A percentile compares a stretch with the other conserved stretches of the same genome.
Conservation (phyloP, 1,140 invertebrate species). For the Heliothis subflexa region DNA sequence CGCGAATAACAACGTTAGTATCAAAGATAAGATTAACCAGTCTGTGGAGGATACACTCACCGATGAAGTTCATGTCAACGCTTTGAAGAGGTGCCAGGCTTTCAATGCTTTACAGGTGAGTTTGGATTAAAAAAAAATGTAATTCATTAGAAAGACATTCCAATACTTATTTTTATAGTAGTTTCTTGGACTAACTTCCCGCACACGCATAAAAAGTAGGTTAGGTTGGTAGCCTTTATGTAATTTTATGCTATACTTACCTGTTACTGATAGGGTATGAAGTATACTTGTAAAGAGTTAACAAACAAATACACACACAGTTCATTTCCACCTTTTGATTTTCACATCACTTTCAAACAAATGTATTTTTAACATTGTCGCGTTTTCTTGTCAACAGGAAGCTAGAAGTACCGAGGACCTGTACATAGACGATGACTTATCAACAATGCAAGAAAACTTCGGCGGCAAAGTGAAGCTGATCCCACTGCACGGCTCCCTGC, state of each 20-base stretch:
- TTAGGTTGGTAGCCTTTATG: not conserved
- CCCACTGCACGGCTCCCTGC: constrained; percentile 78
- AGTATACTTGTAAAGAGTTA: no score
- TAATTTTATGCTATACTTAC: not conserved
- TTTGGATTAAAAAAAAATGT: not conserved
- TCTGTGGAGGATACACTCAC: constrained; percentile 67
- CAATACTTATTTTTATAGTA: not conserved
- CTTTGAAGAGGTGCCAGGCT: constrained; percentile 83
- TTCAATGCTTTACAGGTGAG: constrained; percentile 83
- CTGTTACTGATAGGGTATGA: no score
- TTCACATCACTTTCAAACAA: no score
- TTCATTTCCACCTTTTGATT: no score
- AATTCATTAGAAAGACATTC: not conserved
- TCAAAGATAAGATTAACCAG: constrained; percentile 63
- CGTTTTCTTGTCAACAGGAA: constrained; percentile 67
- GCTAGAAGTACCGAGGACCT: constrained; percentile 84
- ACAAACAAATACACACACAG: no score
- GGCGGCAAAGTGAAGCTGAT: constrained; percentile 78
- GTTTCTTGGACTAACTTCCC: no score
- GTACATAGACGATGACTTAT: constrained; percentile 85
- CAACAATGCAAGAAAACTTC: constrained; percentile 82
- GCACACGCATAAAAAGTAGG: no score
- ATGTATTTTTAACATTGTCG: not conserved
- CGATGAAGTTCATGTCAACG: constrained; percentile 71
- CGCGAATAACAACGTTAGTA: constrained; percentile 24